These are phyloP conservation scores for Edolisoma coerulescens DNA, from an alignment of 2,113 vertebrate species.

Conservation along the genomic window DNA sequence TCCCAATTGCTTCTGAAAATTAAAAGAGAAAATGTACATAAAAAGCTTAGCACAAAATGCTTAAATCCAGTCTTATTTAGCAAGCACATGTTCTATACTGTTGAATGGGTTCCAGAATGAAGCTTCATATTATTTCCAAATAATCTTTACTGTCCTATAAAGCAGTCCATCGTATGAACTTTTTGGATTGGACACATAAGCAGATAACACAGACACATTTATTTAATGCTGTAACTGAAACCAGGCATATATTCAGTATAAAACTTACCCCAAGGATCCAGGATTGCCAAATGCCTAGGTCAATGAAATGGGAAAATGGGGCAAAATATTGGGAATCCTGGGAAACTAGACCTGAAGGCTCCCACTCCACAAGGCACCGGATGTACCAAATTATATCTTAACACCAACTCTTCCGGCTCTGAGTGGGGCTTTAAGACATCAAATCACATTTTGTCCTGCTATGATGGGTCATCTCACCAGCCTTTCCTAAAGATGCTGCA, in stretches of 20 bases:
- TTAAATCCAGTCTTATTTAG: not conserved
- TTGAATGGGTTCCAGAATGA: not conserved
- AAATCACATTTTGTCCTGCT: not conserved
- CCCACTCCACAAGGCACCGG: accelerated
- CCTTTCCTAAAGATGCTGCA: not conserved
- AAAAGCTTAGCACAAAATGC: not conserved
- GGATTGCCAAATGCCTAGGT: not conserved
- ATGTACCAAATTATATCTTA: not conserved
- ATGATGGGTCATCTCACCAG: not conserved
- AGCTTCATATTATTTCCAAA: not conserved
- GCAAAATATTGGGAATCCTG: not conserved
- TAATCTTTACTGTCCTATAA: not conserved
- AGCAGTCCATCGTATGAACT: not conserved
- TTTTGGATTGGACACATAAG: not conserved
- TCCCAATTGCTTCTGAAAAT: not conserved
- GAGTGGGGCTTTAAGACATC: not conserved
- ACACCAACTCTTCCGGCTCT: not conserved
- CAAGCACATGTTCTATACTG: not conserved
- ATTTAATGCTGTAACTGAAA: not conserved
- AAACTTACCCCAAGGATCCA: not conserved
- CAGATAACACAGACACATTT: not conserved
- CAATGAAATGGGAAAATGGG: not conserved
- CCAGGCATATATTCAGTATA: not conserved
- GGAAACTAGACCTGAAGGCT: not conserved
- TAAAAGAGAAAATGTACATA: not conserved